Percentiles rank a stretch among this genome's conserved stretches.
Evolutionary conservation across 35 echinoderm and acorn worm species (phyloP).

Genomic region (Apostichopus japonicus): DNA sequence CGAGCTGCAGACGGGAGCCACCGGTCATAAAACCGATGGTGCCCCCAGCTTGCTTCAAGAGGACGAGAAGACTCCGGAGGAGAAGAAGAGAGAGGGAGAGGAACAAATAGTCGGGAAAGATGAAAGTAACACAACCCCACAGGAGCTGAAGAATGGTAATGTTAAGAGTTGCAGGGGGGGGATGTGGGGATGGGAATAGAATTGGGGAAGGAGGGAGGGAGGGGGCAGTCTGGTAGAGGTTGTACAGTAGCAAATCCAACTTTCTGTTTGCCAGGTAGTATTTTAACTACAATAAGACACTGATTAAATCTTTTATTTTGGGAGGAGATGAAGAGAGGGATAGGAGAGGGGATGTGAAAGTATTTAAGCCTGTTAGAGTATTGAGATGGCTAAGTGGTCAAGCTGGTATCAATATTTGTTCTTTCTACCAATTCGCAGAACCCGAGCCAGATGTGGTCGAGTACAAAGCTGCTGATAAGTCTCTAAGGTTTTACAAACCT

Average conservation of each 20-base stretch:
- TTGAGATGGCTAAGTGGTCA: no score
- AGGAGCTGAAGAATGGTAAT: not conserved
- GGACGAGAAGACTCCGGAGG: not conserved
- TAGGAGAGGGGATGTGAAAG: no score
- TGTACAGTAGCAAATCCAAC: no score
- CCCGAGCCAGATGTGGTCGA: conserved; percentile 19
- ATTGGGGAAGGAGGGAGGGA: no score
- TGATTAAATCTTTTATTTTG: no score
- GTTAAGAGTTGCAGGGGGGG: no score
- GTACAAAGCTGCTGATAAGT: conserved; percentile 49
- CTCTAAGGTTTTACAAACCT: conserved; percentile 62
- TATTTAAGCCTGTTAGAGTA: no score
- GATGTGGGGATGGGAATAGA: no score
- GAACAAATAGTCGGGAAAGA: not conserved
- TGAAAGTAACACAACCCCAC: not conserved
- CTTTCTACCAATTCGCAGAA: not conserved
- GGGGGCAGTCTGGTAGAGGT: no score
- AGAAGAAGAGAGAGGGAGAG: not conserved
- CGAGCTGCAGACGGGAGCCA: not conserved
- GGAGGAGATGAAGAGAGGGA: no score
- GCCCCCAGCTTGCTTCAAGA: not conserved
- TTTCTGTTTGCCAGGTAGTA: no score
- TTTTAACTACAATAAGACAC: no score
- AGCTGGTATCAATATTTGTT: not conserved
- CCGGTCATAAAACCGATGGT: not conserved